A percentile compares a stretch with the other conserved stretches of the same genome.
Conservation (phyloP, 2,888 invertebrate genomes). For the Amphiduros pacificus region DNA sequence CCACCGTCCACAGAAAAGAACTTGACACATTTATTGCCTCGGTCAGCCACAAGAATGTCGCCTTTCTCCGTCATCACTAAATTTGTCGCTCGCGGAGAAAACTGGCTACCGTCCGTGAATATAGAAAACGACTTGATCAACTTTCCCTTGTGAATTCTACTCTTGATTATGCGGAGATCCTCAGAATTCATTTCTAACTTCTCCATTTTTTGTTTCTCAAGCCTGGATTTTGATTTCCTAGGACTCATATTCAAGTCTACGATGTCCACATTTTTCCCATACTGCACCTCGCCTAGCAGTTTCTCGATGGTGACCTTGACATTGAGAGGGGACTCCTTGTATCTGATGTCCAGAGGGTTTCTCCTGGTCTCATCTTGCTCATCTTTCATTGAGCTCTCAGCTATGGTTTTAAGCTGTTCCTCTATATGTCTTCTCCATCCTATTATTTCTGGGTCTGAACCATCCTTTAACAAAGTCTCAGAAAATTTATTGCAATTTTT, state of each 20-base stretch:
- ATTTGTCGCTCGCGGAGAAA: slow-evolving; percentile 1
- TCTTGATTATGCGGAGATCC: neutral
- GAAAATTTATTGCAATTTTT: slow-evolving; percentile 10
- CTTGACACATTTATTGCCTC: slow-evolving; percentile 14
- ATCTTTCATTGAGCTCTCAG: neutral
- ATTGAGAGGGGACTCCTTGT: neutral
- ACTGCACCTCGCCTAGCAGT: slow-evolving; percentile 8
- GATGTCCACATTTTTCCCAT: slow-evolving; percentile 6
- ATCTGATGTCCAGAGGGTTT: slow-evolving; percentile 8
- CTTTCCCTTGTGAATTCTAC: slow-evolving; percentile 1
- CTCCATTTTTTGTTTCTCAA: neutral
- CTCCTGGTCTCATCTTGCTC: neutral
- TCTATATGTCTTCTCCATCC: slow-evolving; percentile 6
- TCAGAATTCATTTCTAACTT: no score
- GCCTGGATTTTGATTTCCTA: neutral
- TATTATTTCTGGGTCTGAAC: neutral
- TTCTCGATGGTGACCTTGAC: neutral
- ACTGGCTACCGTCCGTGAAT: slow-evolving; percentile 18
- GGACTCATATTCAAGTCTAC: slow-evolving; percentile 5
- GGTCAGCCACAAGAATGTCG: slow-evolving; percentile 14
- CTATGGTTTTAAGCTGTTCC: neutral
- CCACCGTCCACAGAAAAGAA: slow-evolving; percentile 11
- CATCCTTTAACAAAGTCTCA: neutral
- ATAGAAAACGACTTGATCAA: slow-evolving; percentile 10
- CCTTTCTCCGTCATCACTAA: neutral